Percentiles rank a stretch among this genome's conserved stretches.
Evolutionary conservation across 2,113 vertebrate species (phyloP).

Genomic region (Ctenomys sociabilis): DNA sequence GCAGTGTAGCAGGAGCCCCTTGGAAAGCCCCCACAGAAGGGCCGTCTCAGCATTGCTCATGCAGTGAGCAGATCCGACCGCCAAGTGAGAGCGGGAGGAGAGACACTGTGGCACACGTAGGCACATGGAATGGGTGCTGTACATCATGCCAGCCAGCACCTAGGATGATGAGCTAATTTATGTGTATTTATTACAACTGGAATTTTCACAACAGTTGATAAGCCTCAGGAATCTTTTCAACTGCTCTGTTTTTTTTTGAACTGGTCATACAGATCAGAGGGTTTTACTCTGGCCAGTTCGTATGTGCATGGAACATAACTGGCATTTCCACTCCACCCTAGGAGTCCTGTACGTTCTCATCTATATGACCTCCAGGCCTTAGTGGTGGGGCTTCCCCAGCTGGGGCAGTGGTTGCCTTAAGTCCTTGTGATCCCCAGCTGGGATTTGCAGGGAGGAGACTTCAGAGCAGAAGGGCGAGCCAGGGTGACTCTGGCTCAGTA

Average conservation of each 20-base stretch:
- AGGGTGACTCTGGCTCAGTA: too few species aligned
- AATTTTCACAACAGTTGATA: neutral
- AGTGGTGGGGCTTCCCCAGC: neutral
- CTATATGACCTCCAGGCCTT: neutral
- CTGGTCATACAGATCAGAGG: neutral
- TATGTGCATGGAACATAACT: neutral
- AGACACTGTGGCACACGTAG: too few species aligned
- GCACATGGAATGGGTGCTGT: neutral
- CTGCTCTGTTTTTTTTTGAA: neutral
- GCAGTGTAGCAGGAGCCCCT: neutral
- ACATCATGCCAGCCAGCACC: neutral
- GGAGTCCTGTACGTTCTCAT: neutral
- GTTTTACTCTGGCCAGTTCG: neutral
- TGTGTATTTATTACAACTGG: neutral
- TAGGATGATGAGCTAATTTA: neutral
- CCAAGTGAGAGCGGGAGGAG: neutral
- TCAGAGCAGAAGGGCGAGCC: too few species aligned
- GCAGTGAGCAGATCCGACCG: neutral
- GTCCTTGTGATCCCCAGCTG: too few species aligned
- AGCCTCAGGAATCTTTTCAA: neutral
- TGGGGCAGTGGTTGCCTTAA: neutral
- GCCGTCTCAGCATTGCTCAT: rapidly evolving
- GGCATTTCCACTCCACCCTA: neutral
- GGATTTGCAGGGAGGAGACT: neutral
- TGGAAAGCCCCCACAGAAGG: neutral